Evolutionary conservation across 2,888 invertebrate genomes (phyloP), one percentile per base, ranked within the genome.

Genomic region (Amiota communis): DNA sequence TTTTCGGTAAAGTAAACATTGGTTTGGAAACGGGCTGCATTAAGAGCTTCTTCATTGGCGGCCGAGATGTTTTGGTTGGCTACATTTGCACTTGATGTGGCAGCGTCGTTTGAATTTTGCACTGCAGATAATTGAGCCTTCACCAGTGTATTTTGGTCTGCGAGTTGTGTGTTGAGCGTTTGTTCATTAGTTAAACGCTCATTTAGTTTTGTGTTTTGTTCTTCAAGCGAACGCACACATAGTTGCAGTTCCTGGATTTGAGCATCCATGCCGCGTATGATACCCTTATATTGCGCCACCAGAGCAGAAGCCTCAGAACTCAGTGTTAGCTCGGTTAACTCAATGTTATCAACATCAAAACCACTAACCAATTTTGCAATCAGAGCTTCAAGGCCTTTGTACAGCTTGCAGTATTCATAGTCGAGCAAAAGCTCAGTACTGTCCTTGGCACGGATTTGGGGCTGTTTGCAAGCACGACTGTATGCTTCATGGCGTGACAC

Each of bases 361-460:
- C 86, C 90, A 71, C 85, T 89, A 1, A 92, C 89, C 8, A 92
- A 90, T 85, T 93, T 92, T 13, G 91, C 88, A 73, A 93, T 91
- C 57, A 91, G 85, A 13, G 91, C 92, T 90, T 96, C 96, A 49
- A 95, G 89, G 0, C 92, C 92, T 89, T 97, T 98, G 88, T 97
- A 96, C 46, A 98, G 91, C 86, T 94, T 93, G 85, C 98, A 98
- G 91, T 98, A 99, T 90, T 98, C 97, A 88, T 96, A 97, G 89
- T 99, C 99, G 59, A 99, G 92, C 72, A 98, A 91, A 17, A 98
- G 92, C 77, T 98, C 98, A 0, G 91, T 91, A 3, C 96, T 91
- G 72, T 92, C 91, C 88, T 94, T 94, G 12, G 94, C 95, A 63
- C 94, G 92, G 48, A 96, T 93, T 90, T 98, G 98, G 0, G 99